A percentile compares a stretch with the other conserved stretches of the same genome.
These are phyloP conservation scores for Limnephilus marmoratus DNA, from an alignment of 2,888 invertebrate species.

Conservation along the genomic window DNA sequence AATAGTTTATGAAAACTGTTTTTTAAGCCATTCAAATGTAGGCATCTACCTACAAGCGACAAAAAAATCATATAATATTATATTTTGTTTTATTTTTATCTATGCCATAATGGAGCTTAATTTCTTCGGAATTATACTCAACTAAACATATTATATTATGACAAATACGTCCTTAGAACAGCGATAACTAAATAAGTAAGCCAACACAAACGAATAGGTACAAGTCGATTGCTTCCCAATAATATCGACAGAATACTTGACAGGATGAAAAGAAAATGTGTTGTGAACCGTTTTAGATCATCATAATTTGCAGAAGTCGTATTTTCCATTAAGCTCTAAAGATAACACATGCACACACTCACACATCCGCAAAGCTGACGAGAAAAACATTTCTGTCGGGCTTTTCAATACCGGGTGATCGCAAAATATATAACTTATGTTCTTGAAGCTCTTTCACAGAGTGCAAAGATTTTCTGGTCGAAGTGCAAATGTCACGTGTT, in stretches of 20 bases:
- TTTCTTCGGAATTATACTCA: too few species aligned
- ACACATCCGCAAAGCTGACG: constrained; percentile 4
- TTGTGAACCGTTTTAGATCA: not conserved
- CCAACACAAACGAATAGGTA: not conserved
- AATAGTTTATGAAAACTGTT: too few species aligned
- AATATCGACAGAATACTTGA: not conserved
- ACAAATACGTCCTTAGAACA: not conserved
- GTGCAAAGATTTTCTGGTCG: too few species aligned
- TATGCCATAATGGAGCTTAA: too few species aligned
- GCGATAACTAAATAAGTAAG: not conserved
- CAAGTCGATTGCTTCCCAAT: not conserved
- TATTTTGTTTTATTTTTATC: too few species aligned
- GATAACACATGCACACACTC: constrained; percentile 30
- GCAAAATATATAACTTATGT: not conserved
- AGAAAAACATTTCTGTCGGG: constrained; percentile 15
- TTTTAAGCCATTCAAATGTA: too few species aligned
- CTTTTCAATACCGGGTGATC: constrained; percentile 3
- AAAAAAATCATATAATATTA: too few species aligned
- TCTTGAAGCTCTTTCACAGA: too few species aligned
- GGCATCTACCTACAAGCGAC: too few species aligned
- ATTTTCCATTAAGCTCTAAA: constrained; percentile 40
- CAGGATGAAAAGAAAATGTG: constrained; percentile 31
- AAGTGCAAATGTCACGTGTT: too few species aligned
- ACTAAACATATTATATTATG: too few species aligned
- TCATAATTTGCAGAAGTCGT: constrained; percentile 23